phyloP scores from a whole-genome alignment of 2,113 vertebrate genomes.

The Gallinago jamesoni region DNA sequence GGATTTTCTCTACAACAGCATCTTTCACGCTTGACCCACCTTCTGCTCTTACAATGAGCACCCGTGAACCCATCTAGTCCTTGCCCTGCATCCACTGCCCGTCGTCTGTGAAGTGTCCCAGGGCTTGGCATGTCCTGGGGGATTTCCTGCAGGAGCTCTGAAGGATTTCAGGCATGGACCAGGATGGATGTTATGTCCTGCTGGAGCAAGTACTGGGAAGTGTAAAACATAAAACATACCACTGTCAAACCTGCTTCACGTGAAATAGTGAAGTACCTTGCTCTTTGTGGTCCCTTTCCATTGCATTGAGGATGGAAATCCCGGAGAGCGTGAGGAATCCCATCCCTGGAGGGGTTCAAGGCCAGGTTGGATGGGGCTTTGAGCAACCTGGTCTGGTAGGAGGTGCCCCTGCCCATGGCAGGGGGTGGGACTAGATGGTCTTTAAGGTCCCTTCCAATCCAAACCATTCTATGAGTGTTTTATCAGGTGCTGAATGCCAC shows the following conservation, averaged over 20 bases:
- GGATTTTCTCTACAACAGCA: background rate
- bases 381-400: background rate
- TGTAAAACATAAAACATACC: background rate
- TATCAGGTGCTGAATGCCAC: background rate
- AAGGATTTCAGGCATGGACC: background rate
- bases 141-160: background rate
- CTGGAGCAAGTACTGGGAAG: background rate
- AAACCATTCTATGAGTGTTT: background rate
- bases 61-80: accelerated
- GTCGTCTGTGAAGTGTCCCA: accelerated
- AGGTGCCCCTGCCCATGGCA: background rate
- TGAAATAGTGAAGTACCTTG: background rate
- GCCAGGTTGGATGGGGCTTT: background rate
- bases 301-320: background rate
- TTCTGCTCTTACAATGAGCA: background rate
- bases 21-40: background rate
- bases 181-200: background rate
- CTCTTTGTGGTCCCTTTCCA: background rate
- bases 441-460: background rate
- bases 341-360: background rate
- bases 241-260: accelerated
- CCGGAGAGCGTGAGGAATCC: background rate
- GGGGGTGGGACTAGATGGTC: background rate
- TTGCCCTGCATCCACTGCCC: accelerated
- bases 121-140: background rate